Conservation (phyloP, 2,888 invertebrate species). For the Rhaphigaster nebulosa region DNA sequence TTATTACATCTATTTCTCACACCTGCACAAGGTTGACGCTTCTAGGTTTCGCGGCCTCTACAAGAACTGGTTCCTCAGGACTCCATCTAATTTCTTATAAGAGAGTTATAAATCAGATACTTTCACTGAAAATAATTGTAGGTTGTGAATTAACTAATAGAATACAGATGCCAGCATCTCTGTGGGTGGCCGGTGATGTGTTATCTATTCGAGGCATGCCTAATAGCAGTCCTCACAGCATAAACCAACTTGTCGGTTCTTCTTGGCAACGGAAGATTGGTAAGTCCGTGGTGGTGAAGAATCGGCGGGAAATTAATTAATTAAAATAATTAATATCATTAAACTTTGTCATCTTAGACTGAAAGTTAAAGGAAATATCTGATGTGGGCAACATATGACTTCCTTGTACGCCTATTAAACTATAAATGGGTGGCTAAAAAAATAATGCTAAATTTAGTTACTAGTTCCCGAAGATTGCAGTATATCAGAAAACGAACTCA, state of each 20-base stretch:
- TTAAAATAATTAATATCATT: too few relatives aligned
- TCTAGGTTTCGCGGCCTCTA: constrained; percentile 1
- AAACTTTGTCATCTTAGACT: too few relatives aligned
- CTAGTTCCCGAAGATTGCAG: too few relatives aligned
- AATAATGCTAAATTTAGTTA: too few relatives aligned
- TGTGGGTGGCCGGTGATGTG: constrained; percentile 37
- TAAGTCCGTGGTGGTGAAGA: background rate
- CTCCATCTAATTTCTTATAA: constrained; percentile 23
- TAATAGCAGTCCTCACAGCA: constrained; percentile 21
- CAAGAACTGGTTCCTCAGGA: background rate
- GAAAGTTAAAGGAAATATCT: too few relatives aligned
- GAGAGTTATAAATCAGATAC: constrained; percentile 41
- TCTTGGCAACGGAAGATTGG: background rate
- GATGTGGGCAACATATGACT: too few relatives aligned
- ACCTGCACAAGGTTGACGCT: background rate
- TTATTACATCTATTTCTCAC: constrained; percentile 11
- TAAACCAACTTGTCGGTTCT: constrained; percentile 10
- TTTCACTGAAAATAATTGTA: constrained; percentile 42
- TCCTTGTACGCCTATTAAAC: too few relatives aligned
- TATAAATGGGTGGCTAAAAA: too few relatives aligned
- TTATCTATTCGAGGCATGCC: constrained; percentile 32
- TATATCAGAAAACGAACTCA: too few relatives aligned
- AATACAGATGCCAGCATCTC: background rate
- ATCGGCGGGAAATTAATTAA: background rate
- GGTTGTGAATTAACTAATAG: constrained; percentile 43